Evolutionary conservation across 2,797 vertebrate genomes (phyloP), one percentile per base, ranked within the genome.

Genomic region (Falco peregrinus): DNA sequence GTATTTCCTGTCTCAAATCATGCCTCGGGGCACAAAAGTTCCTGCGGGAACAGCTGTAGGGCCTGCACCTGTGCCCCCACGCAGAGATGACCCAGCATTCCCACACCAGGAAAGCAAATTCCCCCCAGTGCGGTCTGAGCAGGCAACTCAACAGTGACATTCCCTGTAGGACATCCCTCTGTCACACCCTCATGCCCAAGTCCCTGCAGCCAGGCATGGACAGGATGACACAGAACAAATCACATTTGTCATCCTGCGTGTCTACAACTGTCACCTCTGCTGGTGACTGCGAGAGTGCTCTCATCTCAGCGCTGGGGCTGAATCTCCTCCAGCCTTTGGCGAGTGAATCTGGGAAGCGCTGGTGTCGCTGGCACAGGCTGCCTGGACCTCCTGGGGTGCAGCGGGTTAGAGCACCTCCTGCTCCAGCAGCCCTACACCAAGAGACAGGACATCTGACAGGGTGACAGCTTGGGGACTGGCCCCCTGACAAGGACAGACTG

Each of bases 11-110:
- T 19, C 61, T 37, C 70, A 53, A 13, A 29, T 6, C 13, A 8
- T 3, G 13, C 51, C 35, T 16, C 12, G 12, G 21, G 29, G 12
- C 21, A 37, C 43, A 29, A 28, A 39, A 69, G 19, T 60, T 24
- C 20, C 24, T 29, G 25, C 35, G 18, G 6, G 35, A 61, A 33
- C 19, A 63, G 56, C 43, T 29, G 31, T 4, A 14, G 19, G 41
- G 48, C 11, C 60, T 18, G 10, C 4, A 2, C 13, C 41, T 26
- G 16, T 5, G 9, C 4, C 47, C 9, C 10, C 1, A 1, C 1
- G 13, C 13, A 13, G 74, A 57, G 35, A 4, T 22, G 16, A 48
- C 41, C 17, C 3, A 0, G 25, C 8, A 4, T 24, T n/a, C 20
- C 45, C 0, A 20, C 9, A 28, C 16, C 50, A n/a, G 15, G 16